A percentile compares a stretch with the other conserved stretches of the same genome.
Conservation (phyloP, 1,140 invertebrate genomes). For the Polypedilum pembai region DNA sequence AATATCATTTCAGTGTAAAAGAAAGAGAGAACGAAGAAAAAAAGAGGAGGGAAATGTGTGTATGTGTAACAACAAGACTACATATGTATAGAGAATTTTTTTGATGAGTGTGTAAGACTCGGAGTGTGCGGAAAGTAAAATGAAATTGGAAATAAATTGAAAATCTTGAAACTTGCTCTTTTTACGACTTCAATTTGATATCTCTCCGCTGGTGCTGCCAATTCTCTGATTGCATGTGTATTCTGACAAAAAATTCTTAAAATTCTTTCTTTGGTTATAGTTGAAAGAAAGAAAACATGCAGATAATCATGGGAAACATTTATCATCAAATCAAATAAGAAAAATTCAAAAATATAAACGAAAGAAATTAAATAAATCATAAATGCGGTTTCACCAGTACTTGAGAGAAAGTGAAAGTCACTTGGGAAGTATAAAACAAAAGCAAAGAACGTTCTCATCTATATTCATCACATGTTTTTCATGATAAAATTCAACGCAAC, state of each 20-base stretch:
- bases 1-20: neutral
- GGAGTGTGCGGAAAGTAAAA: neutral
- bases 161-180: slow-evolving; percentile 12
- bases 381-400: neutral
- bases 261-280: too few species aligned
- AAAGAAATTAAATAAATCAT: slow-evolving; percentile 26
- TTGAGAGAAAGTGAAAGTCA: neutral
- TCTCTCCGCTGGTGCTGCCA: neutral
- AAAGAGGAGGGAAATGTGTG: neutral
- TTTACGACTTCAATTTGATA: slow-evolving; percentile 19
- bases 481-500: slow-evolving; percentile 23
- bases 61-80: slow-evolving; percentile 3
- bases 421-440: neutral
- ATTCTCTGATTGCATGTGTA: neutral
- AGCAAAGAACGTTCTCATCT: slow-evolving; percentile 7
- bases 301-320: neutral
- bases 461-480: slow-evolving; percentile 27
- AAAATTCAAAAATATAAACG: slow-evolving; percentile 23
- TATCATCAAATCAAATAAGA: neutral
- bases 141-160: slow-evolving; percentile 19
- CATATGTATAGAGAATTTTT: neutral
- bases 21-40: too few species aligned
- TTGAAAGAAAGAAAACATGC: too few species aligned
- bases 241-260: neutral
- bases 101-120: neutral